A percentile compares a stretch with the other conserved stretches of the same genome.
Evolutionary conservation across 2,888 invertebrate genomes (phyloP).

Genomic region (Megamerina dolium): DNA sequence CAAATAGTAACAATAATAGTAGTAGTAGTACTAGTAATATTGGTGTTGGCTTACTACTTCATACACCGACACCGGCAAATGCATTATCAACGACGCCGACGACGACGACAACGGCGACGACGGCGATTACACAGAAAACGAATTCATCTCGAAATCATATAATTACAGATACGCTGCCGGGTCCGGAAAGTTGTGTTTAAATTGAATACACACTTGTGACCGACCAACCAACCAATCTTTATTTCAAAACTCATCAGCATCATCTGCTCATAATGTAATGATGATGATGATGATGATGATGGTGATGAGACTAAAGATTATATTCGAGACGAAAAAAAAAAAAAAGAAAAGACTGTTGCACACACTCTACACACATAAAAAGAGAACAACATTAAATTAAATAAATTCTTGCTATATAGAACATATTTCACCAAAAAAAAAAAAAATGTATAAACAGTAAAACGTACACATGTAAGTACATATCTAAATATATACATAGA

Average conservation of each 20-base stretch:
- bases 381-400: no score
- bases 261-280: no score
- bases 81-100: conserved; percentile 1
- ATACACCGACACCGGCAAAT: conserved; percentile 4
- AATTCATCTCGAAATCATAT: conserved; percentile 64
- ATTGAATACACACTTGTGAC: no score
- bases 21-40: conserved; percentile 22
- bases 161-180: conserved; percentile 77
- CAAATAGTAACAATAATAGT: no score
- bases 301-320: conserved; percentile 21
- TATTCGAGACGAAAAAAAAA: conserved; percentile 20
- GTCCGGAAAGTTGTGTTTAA: conserved; percentile 85
- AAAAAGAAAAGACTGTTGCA: conserved; percentile 41
- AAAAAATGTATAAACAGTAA: no score
- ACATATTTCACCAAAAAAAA: no score
- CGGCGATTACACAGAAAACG: conserved; percentile 44
- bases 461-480: no score
- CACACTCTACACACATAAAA: conserved; percentile 14
- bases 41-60: conserved; percentile 30
- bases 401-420: no score
- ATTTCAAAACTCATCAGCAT: no score
- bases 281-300: background rate
- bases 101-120: conserved; percentile 15
- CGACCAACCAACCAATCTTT: no score
- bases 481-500: no score